These are phyloP conservation scores for Malacosoma neustria DNA, from an alignment of 2,888 invertebrate genomes.

Conservation along the genomic window DNA sequence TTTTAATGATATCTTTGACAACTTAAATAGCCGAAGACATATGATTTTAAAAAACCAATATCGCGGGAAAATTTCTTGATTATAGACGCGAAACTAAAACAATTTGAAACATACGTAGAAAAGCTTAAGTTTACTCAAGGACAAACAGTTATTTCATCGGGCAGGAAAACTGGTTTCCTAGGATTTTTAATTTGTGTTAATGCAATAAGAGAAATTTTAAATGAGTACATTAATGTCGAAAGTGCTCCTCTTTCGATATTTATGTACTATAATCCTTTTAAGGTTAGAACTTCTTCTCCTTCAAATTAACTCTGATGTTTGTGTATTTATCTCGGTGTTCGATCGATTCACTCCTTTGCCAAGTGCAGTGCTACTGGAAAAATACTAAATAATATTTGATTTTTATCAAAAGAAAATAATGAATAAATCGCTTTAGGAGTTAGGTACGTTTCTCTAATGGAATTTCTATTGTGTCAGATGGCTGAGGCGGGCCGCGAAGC, in stretches of 20 bases:
- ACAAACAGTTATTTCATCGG: not conserved
- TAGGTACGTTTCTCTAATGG: too few relatives aligned
- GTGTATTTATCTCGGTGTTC: too few relatives aligned
- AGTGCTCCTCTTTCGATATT: not conserved
- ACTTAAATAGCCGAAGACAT: constrained; percentile 2
- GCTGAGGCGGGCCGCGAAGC: too few relatives aligned
- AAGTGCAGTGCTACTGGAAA: too few relatives aligned
- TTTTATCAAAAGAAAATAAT: too few relatives aligned
- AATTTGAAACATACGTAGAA: not conserved
- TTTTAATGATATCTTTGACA: constrained; percentile 4
- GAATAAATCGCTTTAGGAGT: too few relatives aligned
- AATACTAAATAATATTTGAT: too few relatives aligned
- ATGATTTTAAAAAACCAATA: not conserved
- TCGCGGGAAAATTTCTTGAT: not conserved
- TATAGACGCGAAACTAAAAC: not conserved
- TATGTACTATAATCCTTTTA: too few relatives aligned
- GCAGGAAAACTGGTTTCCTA: not conserved
- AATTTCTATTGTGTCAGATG: too few relatives aligned
- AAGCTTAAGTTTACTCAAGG: not conserved
- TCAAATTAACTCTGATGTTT: too few relatives aligned
- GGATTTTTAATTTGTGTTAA: not conserved
- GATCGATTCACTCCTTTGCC: too few relatives aligned
- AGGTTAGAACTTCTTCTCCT: too few relatives aligned
- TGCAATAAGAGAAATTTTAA: not conserved
- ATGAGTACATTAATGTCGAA: not conserved